These are phyloP conservation scores for Monomorium pharaonis DNA, from an alignment of 1,140 invertebrate species.

Conservation along the genomic window DNA sequence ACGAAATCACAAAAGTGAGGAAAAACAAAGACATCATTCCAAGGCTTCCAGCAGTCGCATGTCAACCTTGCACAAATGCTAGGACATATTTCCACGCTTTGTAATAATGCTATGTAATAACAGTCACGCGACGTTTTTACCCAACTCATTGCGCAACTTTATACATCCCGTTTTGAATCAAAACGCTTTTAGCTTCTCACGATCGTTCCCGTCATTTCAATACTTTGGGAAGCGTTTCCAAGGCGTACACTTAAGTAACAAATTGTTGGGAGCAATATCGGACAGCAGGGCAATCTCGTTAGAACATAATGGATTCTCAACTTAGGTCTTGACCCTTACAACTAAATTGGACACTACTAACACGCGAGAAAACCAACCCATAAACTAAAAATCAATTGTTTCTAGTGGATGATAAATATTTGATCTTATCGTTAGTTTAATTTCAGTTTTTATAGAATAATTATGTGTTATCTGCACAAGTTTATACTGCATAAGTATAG, in stretches of 20 bases:
- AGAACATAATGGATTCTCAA: conserved; percentile 52
- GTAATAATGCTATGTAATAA: not conserved
- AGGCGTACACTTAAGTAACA: conserved; percentile 20
- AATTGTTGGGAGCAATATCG: conserved; percentile 36
- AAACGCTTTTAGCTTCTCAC: not conserved
- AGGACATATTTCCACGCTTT: not conserved
- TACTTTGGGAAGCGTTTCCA: not conserved
- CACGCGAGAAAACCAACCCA: conserved; percentile 1
- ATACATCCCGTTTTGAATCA: not conserved
- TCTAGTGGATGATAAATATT: conserved; percentile 6
- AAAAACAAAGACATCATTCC: conserved; percentile 22
- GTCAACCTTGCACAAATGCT: conserved; percentile 17
- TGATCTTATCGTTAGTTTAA: not conserved
- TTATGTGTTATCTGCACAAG: not conserved
- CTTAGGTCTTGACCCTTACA: conserved; percentile 43
- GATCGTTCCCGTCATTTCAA: not conserved
- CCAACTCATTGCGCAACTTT: not conserved
- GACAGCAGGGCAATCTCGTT: conserved; percentile 49
- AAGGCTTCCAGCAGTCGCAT: not conserved
- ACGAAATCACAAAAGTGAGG: conserved; percentile 11
- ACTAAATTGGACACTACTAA: conserved; percentile 37
- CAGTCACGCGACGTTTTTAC: conserved; percentile 7
- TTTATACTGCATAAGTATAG: not conserved
- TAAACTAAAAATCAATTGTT: conserved; percentile 5
- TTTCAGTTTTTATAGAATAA: not conserved